Base-by-base conservation (phyloP, 2,113 vertebrate species). In the Orcinus orca region DNA sequence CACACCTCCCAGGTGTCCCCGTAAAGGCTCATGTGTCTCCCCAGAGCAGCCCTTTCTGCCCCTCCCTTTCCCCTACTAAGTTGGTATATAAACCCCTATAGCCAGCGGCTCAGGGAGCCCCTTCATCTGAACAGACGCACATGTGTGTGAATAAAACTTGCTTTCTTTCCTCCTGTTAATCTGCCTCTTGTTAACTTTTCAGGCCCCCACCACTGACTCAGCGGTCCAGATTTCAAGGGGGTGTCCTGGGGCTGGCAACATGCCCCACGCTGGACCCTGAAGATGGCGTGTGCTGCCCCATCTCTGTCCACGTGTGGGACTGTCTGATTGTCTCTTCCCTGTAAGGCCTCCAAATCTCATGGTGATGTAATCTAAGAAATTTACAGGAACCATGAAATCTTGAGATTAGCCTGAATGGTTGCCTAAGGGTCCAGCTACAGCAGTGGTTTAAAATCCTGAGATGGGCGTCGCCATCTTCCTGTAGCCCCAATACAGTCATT, bases 201-300 rank as follows among this genome's bases (percentile, higher is more conserved):
- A 62, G 31, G 17, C 18, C 47, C 50, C 13, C 50, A 9, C 5
- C 67, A 14, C 71, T 1, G 5, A 33, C 33, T 12, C 63, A 5
- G 58, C 0, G 4, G 20, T 2, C 20, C 18, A 33, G 41, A 26
- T 47, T 68, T 14, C 70, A 8, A 29, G 65, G 38, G 18, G 36
- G 10, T 26, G 0, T 44, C 29, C n/a, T 31, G 29, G 29, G 62
- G 1, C 15, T 20, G 18, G 9, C 9, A 47, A 26, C 65, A 20
- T 5, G 0, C 15, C 62, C 62, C 50, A 17, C 2, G 6, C 10
- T 26, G 71, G 6, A 5, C 36, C 33, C 1, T 0, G 15, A 65
- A 33, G 73, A 17, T 2, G 0, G 29, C 13, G 38, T 21, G 62
- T 4, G 70, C n/a, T 65, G 71, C 44, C 50, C 60, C 33, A 8